These are phyloP conservation scores for Hydrolagus affinis DNA, from an alignment of 2,113 vertebrate genomes.

Conservation along the genomic window DNA sequence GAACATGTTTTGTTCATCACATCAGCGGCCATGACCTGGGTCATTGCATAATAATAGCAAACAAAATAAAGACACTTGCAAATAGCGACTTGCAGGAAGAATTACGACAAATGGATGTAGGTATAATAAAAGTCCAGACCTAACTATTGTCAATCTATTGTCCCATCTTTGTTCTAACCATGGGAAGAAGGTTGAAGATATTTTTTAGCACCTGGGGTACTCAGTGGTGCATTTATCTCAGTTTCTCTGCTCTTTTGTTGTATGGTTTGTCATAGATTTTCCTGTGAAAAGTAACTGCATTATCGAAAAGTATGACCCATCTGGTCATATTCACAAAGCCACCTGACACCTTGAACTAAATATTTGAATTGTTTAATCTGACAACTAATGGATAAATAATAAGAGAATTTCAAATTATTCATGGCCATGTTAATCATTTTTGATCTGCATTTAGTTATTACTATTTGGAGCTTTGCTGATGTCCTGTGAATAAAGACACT, in stretches of 20 bases:
- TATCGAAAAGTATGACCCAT: conserved; percentile 24
- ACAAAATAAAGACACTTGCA: not conserved
- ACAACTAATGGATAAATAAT: not conserved
- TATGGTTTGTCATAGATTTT: not conserved
- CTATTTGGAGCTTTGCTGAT: no score
- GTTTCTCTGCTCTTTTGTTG: not conserved
- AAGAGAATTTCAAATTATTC: conserved; percentile 9
- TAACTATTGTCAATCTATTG: not conserved
- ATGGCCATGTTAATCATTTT: conserved; percentile 5
- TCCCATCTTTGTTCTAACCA: not conserved
- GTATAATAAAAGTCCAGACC: not conserved
- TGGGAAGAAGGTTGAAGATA: not conserved
- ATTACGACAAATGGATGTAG: not conserved
- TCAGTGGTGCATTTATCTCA: not conserved
- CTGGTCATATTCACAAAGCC: conserved; percentile 4
- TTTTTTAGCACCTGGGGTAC: not conserved
- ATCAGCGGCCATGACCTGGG: not conserved
- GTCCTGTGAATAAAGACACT: no score
- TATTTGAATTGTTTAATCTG: conserved; percentile 14
- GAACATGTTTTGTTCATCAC: not conserved
- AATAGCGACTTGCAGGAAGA: not conserved
- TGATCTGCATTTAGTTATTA: not conserved
- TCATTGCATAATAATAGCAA: not conserved
- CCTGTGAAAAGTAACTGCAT: not conserved
- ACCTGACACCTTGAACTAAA: conserved; percentile 7